Conservation (phyloP, 2,113 vertebrate species). For the Accipiter cooperii region DNA sequence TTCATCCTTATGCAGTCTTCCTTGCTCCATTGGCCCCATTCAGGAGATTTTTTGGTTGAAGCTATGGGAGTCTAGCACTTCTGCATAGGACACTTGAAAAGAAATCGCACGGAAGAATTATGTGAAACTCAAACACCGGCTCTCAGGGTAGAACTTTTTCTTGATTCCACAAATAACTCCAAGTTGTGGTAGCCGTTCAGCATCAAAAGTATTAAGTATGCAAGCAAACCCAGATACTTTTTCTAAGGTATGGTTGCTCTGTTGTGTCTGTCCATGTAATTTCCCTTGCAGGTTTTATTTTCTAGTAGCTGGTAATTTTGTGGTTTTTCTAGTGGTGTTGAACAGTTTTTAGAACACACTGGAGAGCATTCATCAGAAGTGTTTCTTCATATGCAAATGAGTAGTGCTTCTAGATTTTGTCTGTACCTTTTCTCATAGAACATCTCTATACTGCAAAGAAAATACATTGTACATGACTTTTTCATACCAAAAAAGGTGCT, state of each 20-base stretch:
- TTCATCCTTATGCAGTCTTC: not conserved
- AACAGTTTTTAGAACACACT: not conserved
- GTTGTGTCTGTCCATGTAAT: not conserved
- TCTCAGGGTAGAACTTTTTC: not conserved
- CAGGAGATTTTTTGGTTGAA: constrained; percentile 9
- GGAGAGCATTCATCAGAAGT: not conserved
- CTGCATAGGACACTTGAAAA: not conserved
- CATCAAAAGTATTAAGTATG: not conserved
- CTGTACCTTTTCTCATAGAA: not conserved
- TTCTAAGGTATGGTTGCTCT: not conserved
- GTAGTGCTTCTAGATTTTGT: not conserved
- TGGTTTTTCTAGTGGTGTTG: not conserved
- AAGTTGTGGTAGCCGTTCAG: not conserved
- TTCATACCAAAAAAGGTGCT: constrained; percentile 49
- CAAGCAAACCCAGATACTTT: not conserved
- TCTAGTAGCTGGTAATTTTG: not conserved
- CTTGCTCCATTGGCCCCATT: not conserved
- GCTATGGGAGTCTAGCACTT: not conserved
- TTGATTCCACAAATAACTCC: not conserved
- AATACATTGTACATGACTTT: constrained; percentile 39
- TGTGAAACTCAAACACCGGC: not conserved
- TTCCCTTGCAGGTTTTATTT: not conserved
- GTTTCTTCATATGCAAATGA: not conserved
- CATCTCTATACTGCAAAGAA: not conserved
- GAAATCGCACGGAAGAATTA: not conserved